Evolutionary conservation across 2,113 vertebrate species (phyloP).

Genomic region (Syngnathus scovelli): DNA sequence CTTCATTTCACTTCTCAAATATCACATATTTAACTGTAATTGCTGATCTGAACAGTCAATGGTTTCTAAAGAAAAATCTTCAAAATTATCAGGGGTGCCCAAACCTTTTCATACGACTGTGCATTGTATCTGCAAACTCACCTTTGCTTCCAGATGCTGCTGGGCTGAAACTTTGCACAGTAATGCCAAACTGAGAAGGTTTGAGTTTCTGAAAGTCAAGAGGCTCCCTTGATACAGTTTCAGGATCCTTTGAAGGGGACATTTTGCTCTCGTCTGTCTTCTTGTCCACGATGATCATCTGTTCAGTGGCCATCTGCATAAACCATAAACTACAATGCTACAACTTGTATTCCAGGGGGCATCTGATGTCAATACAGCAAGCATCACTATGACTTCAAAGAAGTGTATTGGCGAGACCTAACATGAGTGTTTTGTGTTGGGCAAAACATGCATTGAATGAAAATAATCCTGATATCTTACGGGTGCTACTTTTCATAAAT

Average conservation of each 20-base stretch:
- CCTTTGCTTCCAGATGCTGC: constrained; percentile 53
- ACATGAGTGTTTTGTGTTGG: too few relatives aligned
- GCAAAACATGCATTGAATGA: neutral
- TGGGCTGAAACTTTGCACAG: constrained; percentile 60
- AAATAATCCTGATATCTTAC: neutral
- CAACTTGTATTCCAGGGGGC: too few relatives aligned
- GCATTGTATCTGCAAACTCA: constrained; percentile 25
- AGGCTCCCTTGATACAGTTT: constrained; percentile 1
- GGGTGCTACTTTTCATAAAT: neutral
- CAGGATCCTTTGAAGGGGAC: constrained; percentile 2
- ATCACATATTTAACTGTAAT: too few relatives aligned
- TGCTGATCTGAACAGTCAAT: too few relatives aligned
- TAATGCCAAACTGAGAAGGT: constrained; percentile 65
- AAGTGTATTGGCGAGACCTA: too few relatives aligned
- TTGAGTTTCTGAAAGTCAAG: constrained; percentile 60
- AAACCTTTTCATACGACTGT: too few relatives aligned
- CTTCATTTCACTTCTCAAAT: too few relatives aligned
- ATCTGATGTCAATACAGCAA: too few relatives aligned
- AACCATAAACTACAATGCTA: neutral
- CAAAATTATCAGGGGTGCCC: too few relatives aligned
- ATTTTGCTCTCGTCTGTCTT: constrained; percentile 10
- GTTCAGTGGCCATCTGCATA: constrained; percentile 31
- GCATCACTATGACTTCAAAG: neutral
- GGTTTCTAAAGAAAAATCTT: too few relatives aligned
- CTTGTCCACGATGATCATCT: constrained; percentile 6